Evolutionary conservation across 2,888 invertebrate genomes (phyloP).

Genomic region (Phyto melanocephala): DNA sequence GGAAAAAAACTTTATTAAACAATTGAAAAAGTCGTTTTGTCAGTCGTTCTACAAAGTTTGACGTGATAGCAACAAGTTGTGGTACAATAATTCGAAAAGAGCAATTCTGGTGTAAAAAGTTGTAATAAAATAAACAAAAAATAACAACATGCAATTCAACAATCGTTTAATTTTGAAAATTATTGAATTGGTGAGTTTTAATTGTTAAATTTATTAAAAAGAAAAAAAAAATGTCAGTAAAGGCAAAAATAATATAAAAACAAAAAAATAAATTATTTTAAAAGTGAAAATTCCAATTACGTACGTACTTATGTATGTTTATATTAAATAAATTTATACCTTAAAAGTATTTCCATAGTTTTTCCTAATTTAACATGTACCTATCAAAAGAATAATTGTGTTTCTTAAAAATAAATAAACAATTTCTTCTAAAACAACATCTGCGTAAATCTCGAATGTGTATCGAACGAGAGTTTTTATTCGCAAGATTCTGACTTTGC

Average conservation of each 20-base stretch:
- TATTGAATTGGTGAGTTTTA: conserved; percentile 76
- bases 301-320: background rate
- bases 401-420: background rate
- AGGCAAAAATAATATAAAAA: background rate
- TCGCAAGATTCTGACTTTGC: too few species aligned
- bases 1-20: background rate
- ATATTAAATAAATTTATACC: conserved; percentile 14
- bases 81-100: background rate
- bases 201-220: background rate
- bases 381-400: background rate
- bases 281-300: too few species aligned
- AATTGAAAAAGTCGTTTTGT: background rate
- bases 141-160: conserved; percentile 74
- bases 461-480: too few species aligned
- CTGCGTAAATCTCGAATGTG: too few species aligned
- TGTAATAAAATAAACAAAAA: conserved; percentile 14
- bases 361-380: background rate
- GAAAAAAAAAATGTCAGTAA: background rate
- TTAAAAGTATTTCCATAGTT: conserved; percentile 16
- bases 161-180: conserved; percentile 77
- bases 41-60: conserved; percentile 42
- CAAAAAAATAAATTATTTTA: background rate
- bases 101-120: conserved; percentile 12
- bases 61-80: conserved; percentile 1
- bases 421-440: too few species aligned